Percentiles rank a stretch among this genome's conserved stretches.
These are phyloP conservation scores for Osmoderma eremita DNA, from an alignment of 2,888 invertebrate genomes.

Conservation along the genomic window DNA sequence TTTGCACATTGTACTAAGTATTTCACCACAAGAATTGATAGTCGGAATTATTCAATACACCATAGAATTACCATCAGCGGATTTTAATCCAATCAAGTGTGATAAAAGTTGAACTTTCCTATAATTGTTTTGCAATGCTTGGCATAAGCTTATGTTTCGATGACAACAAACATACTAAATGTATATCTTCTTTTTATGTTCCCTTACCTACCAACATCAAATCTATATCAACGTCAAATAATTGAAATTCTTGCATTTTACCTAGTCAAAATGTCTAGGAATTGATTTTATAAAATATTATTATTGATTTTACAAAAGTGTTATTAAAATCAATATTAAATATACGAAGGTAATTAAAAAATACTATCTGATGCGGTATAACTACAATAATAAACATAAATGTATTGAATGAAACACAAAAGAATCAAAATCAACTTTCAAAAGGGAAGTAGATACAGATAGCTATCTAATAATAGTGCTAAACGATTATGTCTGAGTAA, in stretches of 20 bases:
- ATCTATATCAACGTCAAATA: not conserved
- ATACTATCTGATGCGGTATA: not conserved
- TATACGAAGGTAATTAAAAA: constrained; percentile 13
- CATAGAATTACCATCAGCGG: no score
- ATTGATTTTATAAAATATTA: not conserved
- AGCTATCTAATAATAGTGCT: constrained; percentile 31
- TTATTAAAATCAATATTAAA: not conserved
- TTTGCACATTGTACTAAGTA: no score
- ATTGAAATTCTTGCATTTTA: not conserved
- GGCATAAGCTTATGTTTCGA: no score
- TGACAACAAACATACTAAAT: no score
- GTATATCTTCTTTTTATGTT: no score
- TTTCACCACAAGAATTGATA: no score
- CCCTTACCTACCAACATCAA: constrained; percentile 16
- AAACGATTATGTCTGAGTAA: constrained; percentile 25
- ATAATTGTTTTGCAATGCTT: no score
- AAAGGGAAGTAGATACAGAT: constrained; percentile 10
- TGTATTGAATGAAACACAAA: constrained; percentile 19
- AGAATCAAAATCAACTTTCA: constrained; percentile 8
- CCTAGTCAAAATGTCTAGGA: constrained; percentile 10
- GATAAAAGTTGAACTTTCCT: no score
- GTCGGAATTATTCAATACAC: no score
- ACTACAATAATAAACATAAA: not conserved
- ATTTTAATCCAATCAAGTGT: no score
- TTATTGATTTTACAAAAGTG: not conserved